Percentiles rank a stretch among this genome's conserved stretches.
These are phyloP conservation scores for Pseudocheirus occidentalis DNA, from an alignment of 2,797 vertebrate species.

Conservation along the genomic window DNA sequence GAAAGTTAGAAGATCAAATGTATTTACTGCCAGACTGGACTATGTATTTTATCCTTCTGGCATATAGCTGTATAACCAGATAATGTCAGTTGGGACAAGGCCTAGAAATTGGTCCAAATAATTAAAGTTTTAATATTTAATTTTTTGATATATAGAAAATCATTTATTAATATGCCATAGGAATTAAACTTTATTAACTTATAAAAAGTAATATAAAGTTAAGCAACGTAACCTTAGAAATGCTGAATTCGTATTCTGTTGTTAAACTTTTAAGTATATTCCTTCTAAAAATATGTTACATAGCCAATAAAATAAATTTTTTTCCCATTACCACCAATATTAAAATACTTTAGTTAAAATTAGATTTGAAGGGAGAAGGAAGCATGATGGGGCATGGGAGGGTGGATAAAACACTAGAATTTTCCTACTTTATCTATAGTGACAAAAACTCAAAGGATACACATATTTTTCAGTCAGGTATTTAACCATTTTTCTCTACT, in stretches of 20 bases:
- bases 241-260: constrained; percentile 56
- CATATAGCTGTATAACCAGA: constrained; percentile 46
- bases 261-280: constrained; percentile 45
- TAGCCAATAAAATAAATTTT: neutral
- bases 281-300: neutral
- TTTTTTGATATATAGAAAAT: constrained; percentile 57
- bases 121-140: constrained; percentile 63
- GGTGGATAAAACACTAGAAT: constrained; percentile 14
- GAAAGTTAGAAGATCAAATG: constrained; percentile 54
- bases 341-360: constrained; percentile 55
- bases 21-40: constrained; percentile 47
- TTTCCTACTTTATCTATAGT: constrained; percentile 51
- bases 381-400: neutral
- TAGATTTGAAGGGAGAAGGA: constrained; percentile 21
- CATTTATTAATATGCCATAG: constrained; percentile 64
- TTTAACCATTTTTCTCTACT: constrained; percentile 84
- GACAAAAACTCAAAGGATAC: constrained; percentile 54
- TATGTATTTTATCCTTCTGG: constrained; percentile 49
- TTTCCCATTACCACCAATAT: neutral
- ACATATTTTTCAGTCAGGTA: constrained; percentile 60
- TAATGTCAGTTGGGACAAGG: constrained; percentile 62
- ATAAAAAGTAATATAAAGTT: constrained; percentile 21
- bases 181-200: constrained; percentile 52
- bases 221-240: constrained; percentile 51
- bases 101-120: constrained; percentile 60